Conservation (phyloP, 2,888 invertebrate species). For the Latrodectus hesperus region DNA sequence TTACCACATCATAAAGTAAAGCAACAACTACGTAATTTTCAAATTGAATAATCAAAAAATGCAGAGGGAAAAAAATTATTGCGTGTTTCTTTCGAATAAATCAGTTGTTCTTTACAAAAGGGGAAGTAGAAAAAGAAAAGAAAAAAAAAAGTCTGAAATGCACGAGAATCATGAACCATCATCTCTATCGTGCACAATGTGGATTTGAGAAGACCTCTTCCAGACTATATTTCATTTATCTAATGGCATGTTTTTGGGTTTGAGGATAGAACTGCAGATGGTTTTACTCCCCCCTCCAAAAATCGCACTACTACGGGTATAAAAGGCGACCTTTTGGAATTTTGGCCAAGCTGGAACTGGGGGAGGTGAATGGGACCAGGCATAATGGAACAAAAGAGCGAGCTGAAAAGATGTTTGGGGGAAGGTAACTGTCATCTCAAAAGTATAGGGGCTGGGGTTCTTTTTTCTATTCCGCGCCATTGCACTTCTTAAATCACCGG, state of each 20-base stretch:
- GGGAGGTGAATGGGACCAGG: constrained; percentile 12
- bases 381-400: constrained; percentile 29
- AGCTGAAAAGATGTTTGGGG: constrained; percentile 19
- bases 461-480: constrained; percentile 44
- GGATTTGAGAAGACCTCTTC: constrained; percentile 7
- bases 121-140: neutral
- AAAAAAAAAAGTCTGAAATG: neutral
- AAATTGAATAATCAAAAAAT: constrained; percentile 15
- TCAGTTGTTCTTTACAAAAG: neutral
- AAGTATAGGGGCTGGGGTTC: constrained; percentile 37
- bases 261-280: constrained; percentile 31
- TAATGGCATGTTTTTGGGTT: constrained; percentile 62
- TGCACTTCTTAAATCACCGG: constrained; percentile 50
- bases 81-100: constrained; percentile 29
- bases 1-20: neutral
- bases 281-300: constrained; percentile 3
- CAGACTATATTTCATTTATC: constrained; percentile 53
- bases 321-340: neutral
- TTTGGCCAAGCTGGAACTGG: neutral
- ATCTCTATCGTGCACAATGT: constrained; percentile 22
- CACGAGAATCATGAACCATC: too few species aligned
- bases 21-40: constrained; percentile 18
- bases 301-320: neutral
- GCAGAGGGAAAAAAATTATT: neutral
- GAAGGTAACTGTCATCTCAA: constrained; percentile 47